A percentile compares a stretch with the other conserved stretches of the same genome.
Conservation (phyloP, 2,888 invertebrate species). For the Gastrophysa polygoni region DNA sequence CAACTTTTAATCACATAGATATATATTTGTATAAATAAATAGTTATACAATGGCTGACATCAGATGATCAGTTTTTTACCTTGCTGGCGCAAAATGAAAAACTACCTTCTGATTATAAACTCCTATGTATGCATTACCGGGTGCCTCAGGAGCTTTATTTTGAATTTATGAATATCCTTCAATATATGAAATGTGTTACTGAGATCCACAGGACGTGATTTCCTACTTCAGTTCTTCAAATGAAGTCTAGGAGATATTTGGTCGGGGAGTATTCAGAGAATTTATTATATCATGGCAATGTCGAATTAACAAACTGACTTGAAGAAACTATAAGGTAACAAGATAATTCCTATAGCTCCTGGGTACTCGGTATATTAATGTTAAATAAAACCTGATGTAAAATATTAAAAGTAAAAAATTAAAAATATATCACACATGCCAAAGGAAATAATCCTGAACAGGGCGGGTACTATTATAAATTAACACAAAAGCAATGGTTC, state of each 20-base stretch:
- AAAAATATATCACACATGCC: slow-evolving; percentile 1
- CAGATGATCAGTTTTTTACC: not conserved
- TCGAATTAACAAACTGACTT: too few species aligned
- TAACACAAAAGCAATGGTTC: not conserved
- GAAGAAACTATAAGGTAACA: too few species aligned
- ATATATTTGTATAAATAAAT: not conserved
- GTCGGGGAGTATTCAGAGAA: too few species aligned
- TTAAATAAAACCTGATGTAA: not conserved
- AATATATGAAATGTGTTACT: too few species aligned
- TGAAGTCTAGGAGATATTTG: too few species aligned
- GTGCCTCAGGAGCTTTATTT: too few species aligned
- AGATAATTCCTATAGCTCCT: too few species aligned
- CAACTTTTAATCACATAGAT: not conserved
- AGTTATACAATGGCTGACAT: not conserved
- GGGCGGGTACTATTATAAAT: not conserved
- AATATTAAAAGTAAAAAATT: not conserved
- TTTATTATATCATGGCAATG: too few species aligned
- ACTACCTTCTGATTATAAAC: not conserved
- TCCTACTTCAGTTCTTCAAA: too few species aligned
- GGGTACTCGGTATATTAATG: too few species aligned
- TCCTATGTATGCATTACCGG: not conserved
- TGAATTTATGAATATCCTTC: too few species aligned
- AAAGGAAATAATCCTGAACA: not conserved
- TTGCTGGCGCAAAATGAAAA: not conserved
- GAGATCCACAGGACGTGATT: too few species aligned